Evolutionary conservation across 2,113 vertebrate species (phyloP), one percentile per base, ranked within the genome.

Genomic region (Chauna torquata): DNA sequence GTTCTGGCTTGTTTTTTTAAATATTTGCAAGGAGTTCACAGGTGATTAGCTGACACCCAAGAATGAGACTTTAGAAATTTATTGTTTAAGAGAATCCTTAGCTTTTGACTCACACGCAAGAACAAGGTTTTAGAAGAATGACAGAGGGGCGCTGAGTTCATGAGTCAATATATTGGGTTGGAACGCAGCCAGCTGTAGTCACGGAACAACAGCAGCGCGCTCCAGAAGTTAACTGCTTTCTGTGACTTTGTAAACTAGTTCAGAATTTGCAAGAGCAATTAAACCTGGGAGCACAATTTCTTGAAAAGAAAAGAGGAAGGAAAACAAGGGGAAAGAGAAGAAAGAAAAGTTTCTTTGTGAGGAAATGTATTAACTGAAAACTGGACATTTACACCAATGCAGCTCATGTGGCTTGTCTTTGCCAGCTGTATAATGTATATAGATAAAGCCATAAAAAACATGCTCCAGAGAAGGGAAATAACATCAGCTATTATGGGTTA

Each of bases 1-100:
- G 65, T 72, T 93, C 91, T 65, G 66, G 78, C 93, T 93, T 97
- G 91, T 62, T 94, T 92, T 92, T 78, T 86, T 19, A 91, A 91
- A 90, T 89, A 82, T 92, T 93, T 96, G 61, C 64, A 45, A 69
- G 75, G 84, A 92, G 61, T 85, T 96, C 89, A 62, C 49, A 38
- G 65, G 9, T 91, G 69, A 68, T 90, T 84, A 95, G 90, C 66
- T 91, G 89, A 76, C 87, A 92, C 44, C 55, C 38, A 66, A 65
- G 69, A 90, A 25, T 1, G 2, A 78, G 72, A 59, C 6, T 90
- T 13, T 22, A 89, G 61, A 94, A 87, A 50, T 57, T 13, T 57
- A 76, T 94, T 91, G 66, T 82, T 90, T 69, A 62, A 82, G 75
- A 62, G 75, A 94, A 85, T 70, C 79, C 62, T 64, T 52, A 85